Conservation (phyloP, 2,797 vertebrate species). For the Liasis olivaceus region DNA sequence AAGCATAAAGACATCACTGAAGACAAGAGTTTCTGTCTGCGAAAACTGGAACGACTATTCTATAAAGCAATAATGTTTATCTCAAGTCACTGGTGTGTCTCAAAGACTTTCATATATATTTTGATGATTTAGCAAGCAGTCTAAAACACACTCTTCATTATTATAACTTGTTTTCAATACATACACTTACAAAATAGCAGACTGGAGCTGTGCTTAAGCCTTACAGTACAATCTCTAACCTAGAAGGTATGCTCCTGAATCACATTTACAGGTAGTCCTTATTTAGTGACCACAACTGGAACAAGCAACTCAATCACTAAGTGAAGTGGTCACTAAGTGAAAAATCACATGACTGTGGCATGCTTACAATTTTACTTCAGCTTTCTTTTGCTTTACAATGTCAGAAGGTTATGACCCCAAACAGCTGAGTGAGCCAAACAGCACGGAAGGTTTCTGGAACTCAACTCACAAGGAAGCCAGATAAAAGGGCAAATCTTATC, state of each 20-base stretch:
- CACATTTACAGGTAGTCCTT: neutral
- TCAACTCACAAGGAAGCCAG: no score
- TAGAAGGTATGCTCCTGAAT: neutral
- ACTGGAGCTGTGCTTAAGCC: neutral
- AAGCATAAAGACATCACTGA: neutral
- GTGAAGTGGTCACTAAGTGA: neutral
- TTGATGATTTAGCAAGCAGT: neutral
- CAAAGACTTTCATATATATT: neutral
- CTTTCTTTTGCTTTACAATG: neutral
- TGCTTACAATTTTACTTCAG: neutral
- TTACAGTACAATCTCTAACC: neutral
- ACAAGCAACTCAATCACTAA: neutral
- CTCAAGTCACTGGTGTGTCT: neutral
- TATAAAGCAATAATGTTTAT: neutral
- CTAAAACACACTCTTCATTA: neutral
- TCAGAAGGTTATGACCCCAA: neutral
- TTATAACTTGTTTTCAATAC: neutral
- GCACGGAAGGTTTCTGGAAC: no score
- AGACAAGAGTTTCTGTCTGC: neutral
- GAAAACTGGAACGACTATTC: neutral
- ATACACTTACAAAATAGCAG: neutral
- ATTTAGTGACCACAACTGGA: neutral
- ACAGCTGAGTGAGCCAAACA: no score
- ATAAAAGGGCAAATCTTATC: no score
- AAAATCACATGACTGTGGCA: neutral